Conservation (phyloP, 2,797 vertebrate genomes). For the Syngnathus rostellatus region DNA sequence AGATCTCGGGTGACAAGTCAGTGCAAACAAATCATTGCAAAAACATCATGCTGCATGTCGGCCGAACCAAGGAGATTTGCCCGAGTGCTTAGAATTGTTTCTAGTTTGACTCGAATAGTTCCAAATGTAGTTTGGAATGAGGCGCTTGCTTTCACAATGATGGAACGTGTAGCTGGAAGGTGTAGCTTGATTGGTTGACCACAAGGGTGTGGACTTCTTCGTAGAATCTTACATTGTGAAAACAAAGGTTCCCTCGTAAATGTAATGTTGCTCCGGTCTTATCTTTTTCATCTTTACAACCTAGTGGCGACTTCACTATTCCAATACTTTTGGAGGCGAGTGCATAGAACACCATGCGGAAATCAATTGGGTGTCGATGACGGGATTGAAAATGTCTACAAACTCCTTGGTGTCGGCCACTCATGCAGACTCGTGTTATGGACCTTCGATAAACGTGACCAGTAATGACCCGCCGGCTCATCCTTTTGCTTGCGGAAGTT, state of each 20-base stretch:
- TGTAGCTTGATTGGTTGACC: background rate
- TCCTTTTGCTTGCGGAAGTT: conserved; percentile 46
- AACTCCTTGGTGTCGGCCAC: conserved; percentile 58
- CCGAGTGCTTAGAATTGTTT: background rate
- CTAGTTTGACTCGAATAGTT: background rate
- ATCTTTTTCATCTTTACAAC: background rate
- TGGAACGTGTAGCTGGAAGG: background rate
- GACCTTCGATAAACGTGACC: conserved; percentile 70
- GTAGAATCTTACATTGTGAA: no score
- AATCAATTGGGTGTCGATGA: background rate
- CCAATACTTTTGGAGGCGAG: background rate
- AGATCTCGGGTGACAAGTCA: conserved; percentile 70
- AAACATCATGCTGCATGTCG: conserved; percentile 90
- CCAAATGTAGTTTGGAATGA: background rate
- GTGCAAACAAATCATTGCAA: conserved; percentile 75
- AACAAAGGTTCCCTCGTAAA: background rate
- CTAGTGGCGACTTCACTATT: background rate
- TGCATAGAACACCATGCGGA: background rate
- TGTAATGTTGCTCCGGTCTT: background rate
- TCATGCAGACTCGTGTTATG: conserved; percentile 94
- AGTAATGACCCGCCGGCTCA: conserved; percentile 84
- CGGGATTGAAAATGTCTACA: background rate
- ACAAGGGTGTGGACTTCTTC: no score
- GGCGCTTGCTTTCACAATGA: background rate
- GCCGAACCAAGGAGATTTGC: conserved; percentile 73